These are phyloP conservation scores for Notarius lentiginosus DNA, from an alignment of 2,113 vertebrate species.

Conservation along the genomic window DNA sequence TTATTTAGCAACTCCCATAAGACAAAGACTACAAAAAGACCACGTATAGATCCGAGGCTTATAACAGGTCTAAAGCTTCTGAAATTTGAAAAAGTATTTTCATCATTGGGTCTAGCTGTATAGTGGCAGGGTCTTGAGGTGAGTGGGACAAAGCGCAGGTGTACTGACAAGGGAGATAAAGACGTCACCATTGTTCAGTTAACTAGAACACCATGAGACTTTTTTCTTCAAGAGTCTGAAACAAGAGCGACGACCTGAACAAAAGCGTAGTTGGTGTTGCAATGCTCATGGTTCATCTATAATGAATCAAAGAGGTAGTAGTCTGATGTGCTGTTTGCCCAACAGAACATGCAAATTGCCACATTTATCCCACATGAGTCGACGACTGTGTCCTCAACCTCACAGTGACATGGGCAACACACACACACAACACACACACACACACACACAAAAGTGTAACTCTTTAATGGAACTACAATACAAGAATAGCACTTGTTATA, in stretches of 20 bases:
- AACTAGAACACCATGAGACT: slow-evolving; percentile 50
- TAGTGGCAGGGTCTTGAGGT: slow-evolving; percentile 48
- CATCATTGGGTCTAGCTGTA: slow-evolving; percentile 29
- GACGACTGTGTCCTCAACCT: slow-evolving; percentile 27
- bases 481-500: slow-evolving; percentile 12
- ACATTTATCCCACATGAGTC: slow-evolving; percentile 46
- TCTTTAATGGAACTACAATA: not conserved
- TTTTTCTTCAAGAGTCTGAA: slow-evolving; percentile 57
- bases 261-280: slow-evolving; percentile 70
- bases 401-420: slow-evolving; percentile 19
- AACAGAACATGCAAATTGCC: slow-evolving; percentile 73
- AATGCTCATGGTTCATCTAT: slow-evolving; percentile 74
- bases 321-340: slow-evolving; percentile 68
- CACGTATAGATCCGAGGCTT: slow-evolving; percentile 7
- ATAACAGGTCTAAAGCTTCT: slow-evolving; percentile 19
- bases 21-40: not conserved
- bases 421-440: no score
- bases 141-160: slow-evolving; percentile 56
- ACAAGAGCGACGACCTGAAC: slow-evolving; percentile 69
- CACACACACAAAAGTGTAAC: not conserved
- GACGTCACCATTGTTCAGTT: slow-evolving; percentile 48
- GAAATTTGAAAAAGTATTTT: slow-evolving; percentile 32
- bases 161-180: slow-evolving; percentile 57
- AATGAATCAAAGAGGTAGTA: slow-evolving; percentile 74
- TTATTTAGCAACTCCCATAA: not conserved